These are phyloP conservation scores for Nycteola revayana DNA, from an alignment of 2,888 invertebrate genomes.

Conservation along the genomic window DNA sequence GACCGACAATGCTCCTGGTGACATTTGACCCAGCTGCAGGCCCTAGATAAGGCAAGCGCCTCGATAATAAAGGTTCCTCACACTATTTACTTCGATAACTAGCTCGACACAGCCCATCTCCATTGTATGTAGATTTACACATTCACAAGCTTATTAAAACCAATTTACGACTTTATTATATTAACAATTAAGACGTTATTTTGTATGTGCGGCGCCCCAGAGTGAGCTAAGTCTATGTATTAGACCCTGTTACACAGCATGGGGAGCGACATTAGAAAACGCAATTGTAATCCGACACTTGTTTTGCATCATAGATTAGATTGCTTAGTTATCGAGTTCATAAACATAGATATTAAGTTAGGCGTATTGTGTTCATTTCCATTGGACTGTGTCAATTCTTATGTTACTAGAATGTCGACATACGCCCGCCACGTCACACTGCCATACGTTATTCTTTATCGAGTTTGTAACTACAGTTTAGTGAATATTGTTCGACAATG, in stretches of 20 bases:
- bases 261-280: constrained; percentile 51
- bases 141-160: constrained; percentile 47
- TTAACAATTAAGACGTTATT: constrained; percentile 42
- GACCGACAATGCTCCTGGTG: constrained; percentile 13
- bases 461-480: constrained; percentile 45
- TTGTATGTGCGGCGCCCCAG: constrained; percentile 44
- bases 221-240: constrained; percentile 72
- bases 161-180: constrained; percentile 35
- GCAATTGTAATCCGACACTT: constrained; percentile 55
- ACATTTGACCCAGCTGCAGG: constrained; percentile 32
- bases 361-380: constrained; percentile 69
- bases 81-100: constrained; percentile 33
- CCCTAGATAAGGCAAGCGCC: constrained; percentile 36
- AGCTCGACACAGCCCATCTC: no score
- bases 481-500: constrained; percentile 42
- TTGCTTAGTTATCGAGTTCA: constrained; percentile 55
- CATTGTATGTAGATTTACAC: constrained; percentile 46
- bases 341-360: constrained; percentile 42
- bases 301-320: constrained; percentile 63
- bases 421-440: constrained; percentile 77
- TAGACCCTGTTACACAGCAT: constrained; percentile 73
- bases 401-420: constrained; percentile 84
- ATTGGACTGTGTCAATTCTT: constrained; percentile 86
- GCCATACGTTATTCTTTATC: constrained; percentile 52
- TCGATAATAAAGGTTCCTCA: constrained; percentile 38